Percentiles rank a stretch among this genome's conserved stretches.
Evolutionary conservation across 2,888 invertebrate species (phyloP).

Genomic region (Latrodectus hesperus): DNA sequence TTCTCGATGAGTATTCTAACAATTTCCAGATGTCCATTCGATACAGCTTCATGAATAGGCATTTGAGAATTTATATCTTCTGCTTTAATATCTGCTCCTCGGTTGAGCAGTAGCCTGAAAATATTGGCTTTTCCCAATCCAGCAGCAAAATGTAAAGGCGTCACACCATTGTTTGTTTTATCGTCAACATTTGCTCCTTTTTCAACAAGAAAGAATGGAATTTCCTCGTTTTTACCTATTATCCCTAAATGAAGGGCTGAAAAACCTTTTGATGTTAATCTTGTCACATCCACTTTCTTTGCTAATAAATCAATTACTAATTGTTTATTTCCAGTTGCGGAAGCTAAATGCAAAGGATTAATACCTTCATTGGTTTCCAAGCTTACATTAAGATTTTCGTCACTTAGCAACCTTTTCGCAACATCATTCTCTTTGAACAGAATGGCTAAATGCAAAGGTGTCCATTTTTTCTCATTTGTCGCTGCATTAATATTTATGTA

Average conservation of each 20-base stretch:
- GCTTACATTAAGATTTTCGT: neutral
- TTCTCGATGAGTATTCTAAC: too few species aligned
- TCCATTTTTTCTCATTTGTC: neutral
- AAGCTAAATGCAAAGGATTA: neutral
- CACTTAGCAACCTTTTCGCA: neutral
- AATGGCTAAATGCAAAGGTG: neutral
- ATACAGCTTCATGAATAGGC: too few species aligned
- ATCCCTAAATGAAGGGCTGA: neutral
- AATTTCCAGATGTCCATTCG: too few species aligned
- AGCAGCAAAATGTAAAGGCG: too few species aligned
- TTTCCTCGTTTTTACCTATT: neutral
- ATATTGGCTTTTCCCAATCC: too few species aligned
- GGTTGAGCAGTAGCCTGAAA: too few species aligned
- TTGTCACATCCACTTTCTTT: neutral
- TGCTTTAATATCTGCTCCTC: too few species aligned
- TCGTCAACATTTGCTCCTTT: too few species aligned
- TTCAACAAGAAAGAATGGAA: too few species aligned
- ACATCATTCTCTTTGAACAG: neutral
- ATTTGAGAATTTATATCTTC: too few species aligned
- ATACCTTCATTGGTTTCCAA: neutral
- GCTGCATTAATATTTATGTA: neutral
- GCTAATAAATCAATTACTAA: neutral
- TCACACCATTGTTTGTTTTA: too few species aligned
- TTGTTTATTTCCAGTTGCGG: neutral
- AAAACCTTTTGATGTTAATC: neutral